These are phyloP conservation scores for Perognathus longimembris DNA, from an alignment of 2,113 vertebrate species.

Conservation along the genomic window DNA sequence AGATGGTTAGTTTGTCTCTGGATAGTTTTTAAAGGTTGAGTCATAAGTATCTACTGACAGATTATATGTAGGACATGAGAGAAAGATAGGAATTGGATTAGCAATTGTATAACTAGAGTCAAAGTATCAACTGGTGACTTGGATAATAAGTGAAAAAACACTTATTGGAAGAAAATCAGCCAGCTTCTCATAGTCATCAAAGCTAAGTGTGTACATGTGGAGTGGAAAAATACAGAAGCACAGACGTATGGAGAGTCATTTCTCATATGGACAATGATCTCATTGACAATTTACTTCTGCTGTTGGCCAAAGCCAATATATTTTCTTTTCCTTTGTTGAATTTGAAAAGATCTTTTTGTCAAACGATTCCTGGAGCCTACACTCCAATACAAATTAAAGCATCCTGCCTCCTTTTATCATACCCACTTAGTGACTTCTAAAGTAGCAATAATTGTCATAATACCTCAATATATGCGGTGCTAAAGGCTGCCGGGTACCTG, in stretches of 20 bases:
- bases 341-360: slow-evolving; percentile 17
- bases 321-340: slow-evolving; percentile 8
- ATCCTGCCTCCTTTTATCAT: background rate
- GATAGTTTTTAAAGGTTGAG: slow-evolving; percentile 37
- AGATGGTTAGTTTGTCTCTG: background rate
- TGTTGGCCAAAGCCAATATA: slow-evolving; percentile 9
- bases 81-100: slow-evolving; percentile 31
- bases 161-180: background rate
- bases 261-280: slow-evolving; percentile 17
- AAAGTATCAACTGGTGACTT: slow-evolving; percentile 20
- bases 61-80: background rate
- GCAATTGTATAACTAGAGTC: background rate
- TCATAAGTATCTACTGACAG: slow-evolving; percentile 15
- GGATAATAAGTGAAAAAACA: background rate
- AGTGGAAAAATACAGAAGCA: background rate
- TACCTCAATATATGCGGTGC: background rate
- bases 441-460: background rate
- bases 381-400: slow-evolving; percentile 3
- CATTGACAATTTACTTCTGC: slow-evolving; percentile 32
- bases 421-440: background rate
- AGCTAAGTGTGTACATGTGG: background rate
- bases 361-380: background rate
- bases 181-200: slow-evolving; percentile 22
- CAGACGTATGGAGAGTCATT: background rate
- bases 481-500: background rate